Conservation (phyloP, 2,113 vertebrate genomes). For the Poeciliopsis retropinna region DNA sequence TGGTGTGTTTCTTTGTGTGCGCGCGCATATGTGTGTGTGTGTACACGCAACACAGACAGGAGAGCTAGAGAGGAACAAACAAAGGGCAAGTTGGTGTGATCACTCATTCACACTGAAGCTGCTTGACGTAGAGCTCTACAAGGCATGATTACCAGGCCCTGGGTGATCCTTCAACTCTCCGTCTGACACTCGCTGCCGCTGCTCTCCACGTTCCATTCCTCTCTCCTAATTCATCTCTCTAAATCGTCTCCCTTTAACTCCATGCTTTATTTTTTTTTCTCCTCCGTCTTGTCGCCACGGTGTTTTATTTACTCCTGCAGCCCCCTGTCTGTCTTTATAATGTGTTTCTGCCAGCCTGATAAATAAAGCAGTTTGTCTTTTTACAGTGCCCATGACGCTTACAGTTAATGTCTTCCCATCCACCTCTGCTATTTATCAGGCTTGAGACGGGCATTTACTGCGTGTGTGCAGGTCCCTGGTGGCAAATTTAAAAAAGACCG, state of each 20-base stretch:
- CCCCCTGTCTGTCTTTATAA: slow-evolving; percentile 60
- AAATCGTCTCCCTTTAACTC: slow-evolving; percentile 36
- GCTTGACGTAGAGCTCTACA: slow-evolving; percentile 72
- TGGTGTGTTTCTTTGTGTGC: slow-evolving; percentile 28
- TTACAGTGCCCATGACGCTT: slow-evolving; percentile 72
- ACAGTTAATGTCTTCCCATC: slow-evolving; percentile 69
- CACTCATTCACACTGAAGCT: slow-evolving; percentile 69
- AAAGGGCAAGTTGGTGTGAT: slow-evolving; percentile 67
- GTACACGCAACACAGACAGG: slow-evolving; percentile 13
- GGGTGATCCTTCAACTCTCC: slow-evolving; percentile 77
- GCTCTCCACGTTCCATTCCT: slow-evolving; percentile 20
- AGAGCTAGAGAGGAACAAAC: slow-evolving; percentile 68
- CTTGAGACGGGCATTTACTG: slow-evolving; percentile 61
- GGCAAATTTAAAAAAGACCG: slow-evolving; percentile 60
- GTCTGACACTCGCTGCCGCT: slow-evolving; percentile 63
- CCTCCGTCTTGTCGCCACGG: slow-evolving; percentile 24
- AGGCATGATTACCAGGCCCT: slow-evolving; percentile 77
- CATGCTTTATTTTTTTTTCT: slow-evolving; percentile 26
- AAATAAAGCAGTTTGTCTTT: slow-evolving; percentile 82
- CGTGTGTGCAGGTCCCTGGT: slow-evolving; percentile 50
- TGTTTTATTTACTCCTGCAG: slow-evolving; percentile 79
- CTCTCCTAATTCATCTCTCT: slow-evolving; percentile 47
- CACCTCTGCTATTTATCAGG: slow-evolving; percentile 76
- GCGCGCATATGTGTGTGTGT: slow-evolving; percentile 22
- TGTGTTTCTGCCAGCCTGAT: slow-evolving; percentile 67